Percentiles rank a stretch among this genome's conserved stretches.
These are phyloP conservation scores for Mustelus asterias DNA, from an alignment of 2,113 vertebrate genomes.

Conservation along the genomic window DNA sequence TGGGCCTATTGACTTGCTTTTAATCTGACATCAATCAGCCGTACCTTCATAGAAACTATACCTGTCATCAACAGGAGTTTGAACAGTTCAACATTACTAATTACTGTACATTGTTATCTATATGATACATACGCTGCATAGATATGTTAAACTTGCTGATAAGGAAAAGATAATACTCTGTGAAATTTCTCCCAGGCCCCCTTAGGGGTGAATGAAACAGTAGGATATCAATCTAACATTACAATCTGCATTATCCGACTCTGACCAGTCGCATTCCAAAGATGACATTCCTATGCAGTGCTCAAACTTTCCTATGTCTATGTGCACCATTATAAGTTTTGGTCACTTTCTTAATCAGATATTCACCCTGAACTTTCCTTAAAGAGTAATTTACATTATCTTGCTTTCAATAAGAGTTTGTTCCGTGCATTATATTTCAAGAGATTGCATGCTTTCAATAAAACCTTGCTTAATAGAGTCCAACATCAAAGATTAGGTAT, in stretches of 20 bases:
- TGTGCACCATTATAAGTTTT: not conserved
- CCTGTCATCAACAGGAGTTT: not conserved
- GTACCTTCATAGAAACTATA: not conserved
- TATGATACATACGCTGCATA: not conserved
- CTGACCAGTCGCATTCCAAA: constrained; percentile 20
- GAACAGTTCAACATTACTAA: not conserved
- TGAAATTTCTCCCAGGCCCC: constrained; percentile 1
- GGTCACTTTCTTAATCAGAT: not conserved
- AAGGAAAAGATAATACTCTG: not conserved
- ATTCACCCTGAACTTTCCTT: not conserved
- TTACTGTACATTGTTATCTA: not conserved
- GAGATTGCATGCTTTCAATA: not conserved
- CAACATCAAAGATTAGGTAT: not conserved
- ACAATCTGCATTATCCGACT: not conserved
- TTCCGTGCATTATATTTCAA: not conserved
- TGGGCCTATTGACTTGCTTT: not conserved
- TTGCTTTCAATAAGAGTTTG: not conserved
- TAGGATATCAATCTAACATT: constrained; percentile 14
- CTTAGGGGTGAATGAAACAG: constrained; percentile 14
- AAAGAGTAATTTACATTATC: not conserved
- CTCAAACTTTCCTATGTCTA: not conserved
- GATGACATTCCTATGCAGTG: not conserved
- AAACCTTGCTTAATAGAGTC: not conserved
- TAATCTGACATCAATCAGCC: not conserved
- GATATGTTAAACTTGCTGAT: constrained; percentile 32